Percentiles rank a stretch among this genome's conserved stretches.
Conservation (phyloP, 2,113 vertebrate species). For the Pelusios castaneus region DNA sequence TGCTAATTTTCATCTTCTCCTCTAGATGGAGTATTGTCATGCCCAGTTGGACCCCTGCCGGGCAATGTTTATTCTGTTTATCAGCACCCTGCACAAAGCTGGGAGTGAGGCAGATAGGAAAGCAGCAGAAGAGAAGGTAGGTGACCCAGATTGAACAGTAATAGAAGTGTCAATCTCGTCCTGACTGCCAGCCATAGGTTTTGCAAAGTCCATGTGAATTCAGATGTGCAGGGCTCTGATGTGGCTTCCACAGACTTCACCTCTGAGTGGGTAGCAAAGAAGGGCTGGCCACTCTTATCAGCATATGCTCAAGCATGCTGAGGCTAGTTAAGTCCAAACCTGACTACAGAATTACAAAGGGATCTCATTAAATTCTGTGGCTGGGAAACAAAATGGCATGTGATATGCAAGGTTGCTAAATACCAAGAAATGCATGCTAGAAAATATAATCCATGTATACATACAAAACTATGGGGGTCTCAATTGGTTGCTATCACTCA, state of each 20-base stretch:
- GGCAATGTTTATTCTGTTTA: background rate
- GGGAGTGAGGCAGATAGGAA: background rate
- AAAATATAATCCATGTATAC: too few species aligned
- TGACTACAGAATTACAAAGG: background rate
- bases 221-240: background rate
- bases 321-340: background rate
- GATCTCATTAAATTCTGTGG: background rate
- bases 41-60: background rate
- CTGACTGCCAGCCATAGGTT: background rate
- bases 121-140: background rate
- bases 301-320: background rate
- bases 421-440: too few species aligned
- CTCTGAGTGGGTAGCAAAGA: background rate
- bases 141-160: background rate
- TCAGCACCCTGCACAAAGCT: background rate
- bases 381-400: background rate
- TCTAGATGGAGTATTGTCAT: background rate
- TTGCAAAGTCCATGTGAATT: background rate
- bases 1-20: slow-evolving; percentile 14
- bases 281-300: background rate
- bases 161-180: background rate
- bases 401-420: too few species aligned
- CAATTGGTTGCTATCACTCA: too few species aligned
- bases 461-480: too few species aligned
- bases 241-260: background rate